phyloP scores from a whole-genome alignment of 2,888 invertebrate genomes.

The Pachycephus smyrnensis region DNA sequence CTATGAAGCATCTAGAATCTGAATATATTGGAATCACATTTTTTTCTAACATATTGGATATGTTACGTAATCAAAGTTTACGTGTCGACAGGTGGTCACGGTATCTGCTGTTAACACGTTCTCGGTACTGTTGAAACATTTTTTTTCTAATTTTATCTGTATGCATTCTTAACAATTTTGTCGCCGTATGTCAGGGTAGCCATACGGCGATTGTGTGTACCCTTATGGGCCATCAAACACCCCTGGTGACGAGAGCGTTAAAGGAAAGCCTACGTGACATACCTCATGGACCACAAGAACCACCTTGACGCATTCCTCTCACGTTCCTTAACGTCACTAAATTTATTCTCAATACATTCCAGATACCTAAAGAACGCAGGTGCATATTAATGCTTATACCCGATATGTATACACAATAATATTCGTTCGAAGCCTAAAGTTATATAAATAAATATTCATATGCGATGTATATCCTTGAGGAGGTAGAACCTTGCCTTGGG shows the following conservation, averaged over 20 bases:
- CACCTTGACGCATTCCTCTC: background rate
- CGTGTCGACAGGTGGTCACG: background rate
- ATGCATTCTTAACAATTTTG: background rate
- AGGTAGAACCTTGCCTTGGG: background rate
- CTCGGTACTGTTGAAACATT: background rate
- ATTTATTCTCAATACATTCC: background rate
- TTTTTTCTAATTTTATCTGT: background rate
- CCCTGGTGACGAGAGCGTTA: background rate
- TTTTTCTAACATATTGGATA: background rate
- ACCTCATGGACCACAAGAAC: background rate
- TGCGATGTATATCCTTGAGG: background rate
- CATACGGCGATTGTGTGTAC: background rate
- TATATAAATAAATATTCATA: no score
- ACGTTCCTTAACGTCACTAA: background rate
- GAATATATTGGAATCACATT: background rate
- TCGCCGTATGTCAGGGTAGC: background rate
- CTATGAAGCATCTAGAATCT: background rate
- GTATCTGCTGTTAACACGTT: background rate
- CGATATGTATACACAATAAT: background rate
- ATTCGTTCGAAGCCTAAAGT: background rate
- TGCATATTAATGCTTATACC: background rate
- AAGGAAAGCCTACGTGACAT: background rate
- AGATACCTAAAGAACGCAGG: background rate
- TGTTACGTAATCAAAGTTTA: background rate
- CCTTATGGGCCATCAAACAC: background rate